phyloP scores from a whole-genome alignment of 2,888 invertebrate genomes.

The Tridacna gigas region DNA sequence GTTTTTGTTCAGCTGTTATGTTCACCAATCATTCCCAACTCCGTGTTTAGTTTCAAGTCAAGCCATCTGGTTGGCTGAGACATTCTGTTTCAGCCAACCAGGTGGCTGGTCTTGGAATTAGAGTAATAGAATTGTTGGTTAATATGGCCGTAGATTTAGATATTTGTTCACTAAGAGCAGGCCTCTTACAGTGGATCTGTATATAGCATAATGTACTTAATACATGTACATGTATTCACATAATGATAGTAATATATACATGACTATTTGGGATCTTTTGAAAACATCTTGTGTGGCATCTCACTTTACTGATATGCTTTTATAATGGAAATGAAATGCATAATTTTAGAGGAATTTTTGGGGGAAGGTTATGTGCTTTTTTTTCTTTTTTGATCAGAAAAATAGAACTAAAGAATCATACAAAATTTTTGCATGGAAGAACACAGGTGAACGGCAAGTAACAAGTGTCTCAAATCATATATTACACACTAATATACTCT shows the following conservation, averaged over 20 bases:
- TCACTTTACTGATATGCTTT: no score
- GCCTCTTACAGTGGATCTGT: conserved; percentile 27
- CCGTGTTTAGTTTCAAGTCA: background rate
- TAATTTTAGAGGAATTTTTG: no score
- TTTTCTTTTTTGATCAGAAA: no score
- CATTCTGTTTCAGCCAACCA: background rate
- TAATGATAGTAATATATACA: conserved; percentile 7
- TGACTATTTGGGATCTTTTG: background rate
- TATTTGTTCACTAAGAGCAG: conserved; percentile 11
- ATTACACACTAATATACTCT: no score
- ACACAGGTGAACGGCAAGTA: no score
- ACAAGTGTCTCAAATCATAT: no score
- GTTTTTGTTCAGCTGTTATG: background rate
- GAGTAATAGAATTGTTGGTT: background rate
- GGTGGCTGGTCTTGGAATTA: background rate
- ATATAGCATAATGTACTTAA: conserved; percentile 1
- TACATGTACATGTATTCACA: conserved; percentile 4
- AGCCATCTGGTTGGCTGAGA: background rate
- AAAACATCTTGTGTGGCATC: background rate
- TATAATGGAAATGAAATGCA: no score
- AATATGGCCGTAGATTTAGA: background rate
- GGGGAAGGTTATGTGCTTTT: no score
- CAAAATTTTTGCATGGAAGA: no score
- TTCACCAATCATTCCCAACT: no score
- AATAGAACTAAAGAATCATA: no score